These are phyloP conservation scores for Tridacna crocea DNA, from an alignment of 2,888 invertebrate genomes.

Conservation along the genomic window DNA sequence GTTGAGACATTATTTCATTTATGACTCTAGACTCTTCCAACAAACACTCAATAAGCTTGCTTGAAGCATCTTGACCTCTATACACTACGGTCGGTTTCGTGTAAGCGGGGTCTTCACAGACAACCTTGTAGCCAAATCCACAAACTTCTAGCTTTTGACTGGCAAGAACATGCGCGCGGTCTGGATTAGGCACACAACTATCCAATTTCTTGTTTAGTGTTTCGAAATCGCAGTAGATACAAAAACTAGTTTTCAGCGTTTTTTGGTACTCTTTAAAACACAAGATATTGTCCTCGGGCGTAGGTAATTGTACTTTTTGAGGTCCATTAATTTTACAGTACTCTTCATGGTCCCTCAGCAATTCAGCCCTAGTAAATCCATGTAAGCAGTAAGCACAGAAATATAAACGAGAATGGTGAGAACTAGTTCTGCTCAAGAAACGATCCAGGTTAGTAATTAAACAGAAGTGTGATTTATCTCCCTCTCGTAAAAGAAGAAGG, in stretches of 20 bases:
- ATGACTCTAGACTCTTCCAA: slow-evolving; percentile 40
- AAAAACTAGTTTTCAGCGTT: slow-evolving; percentile 43
- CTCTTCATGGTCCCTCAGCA: slow-evolving; percentile 36
- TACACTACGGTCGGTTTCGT: slow-evolving; percentile 44
- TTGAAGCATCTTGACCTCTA: slow-evolving; percentile 36
- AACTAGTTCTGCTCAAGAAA: slow-evolving; percentile 47
- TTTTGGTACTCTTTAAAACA: slow-evolving; percentile 52
- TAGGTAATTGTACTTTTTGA: slow-evolving; percentile 53
- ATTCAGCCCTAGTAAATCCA: slow-evolving; percentile 32
- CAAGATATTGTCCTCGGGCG: slow-evolving; percentile 45
- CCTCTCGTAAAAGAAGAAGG: slow-evolving; percentile 47
- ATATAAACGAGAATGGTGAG: not conserved
- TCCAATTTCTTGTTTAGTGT: slow-evolving; percentile 32
- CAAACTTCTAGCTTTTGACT: slow-evolving; percentile 26
- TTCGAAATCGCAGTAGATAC: slow-evolving; percentile 57
- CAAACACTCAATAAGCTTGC: slow-evolving; percentile 31
- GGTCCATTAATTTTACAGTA: slow-evolving; percentile 43
- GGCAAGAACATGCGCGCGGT: not conserved
- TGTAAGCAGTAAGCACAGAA: slow-evolving; percentile 58
- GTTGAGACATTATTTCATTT: slow-evolving; percentile 25
- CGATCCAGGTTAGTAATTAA: slow-evolving; percentile 53
- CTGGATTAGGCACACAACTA: slow-evolving; percentile 22
- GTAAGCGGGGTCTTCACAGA: slow-evolving; percentile 37
- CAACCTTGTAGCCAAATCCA: slow-evolving; percentile 45
- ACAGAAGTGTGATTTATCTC: slow-evolving; percentile 50